Evolutionary conservation across 2,797 vertebrate genomes (phyloP), one percentile per base, ranked within the genome.

Genomic region (Sebastes oblongus): DNA sequence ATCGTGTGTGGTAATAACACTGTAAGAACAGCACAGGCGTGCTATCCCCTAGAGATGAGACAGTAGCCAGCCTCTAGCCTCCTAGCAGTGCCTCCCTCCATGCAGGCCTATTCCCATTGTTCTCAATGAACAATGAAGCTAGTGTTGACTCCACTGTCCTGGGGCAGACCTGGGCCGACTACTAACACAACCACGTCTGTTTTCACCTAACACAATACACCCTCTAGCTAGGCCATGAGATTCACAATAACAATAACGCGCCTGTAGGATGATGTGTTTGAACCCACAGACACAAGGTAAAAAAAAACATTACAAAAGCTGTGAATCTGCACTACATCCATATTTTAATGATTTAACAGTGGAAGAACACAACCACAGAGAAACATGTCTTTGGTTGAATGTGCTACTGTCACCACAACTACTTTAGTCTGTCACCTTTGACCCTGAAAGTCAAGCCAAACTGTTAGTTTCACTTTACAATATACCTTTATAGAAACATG

Each of bases 101-200:
- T 58, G 20, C 58, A 80, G 55, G 61, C 74, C 82, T 64, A 66
- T 73, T 83, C 70, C 84, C 79, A 92, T 93, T 95, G 94, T 93
- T 79, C 85, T 72, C 74, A 14, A n/a, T 22, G 50, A 82, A 94
- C 92, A 94, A 93, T 88, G 82, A 76, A 27, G 73, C 82, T 4
- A 81, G 84, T 93, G 92, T 94, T 88, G 81, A 88, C 72, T 72
- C 72, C 61, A 85, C 73, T 82, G 82, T 85, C 77, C 80, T 73
- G 62, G 54, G 71, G 39, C 84, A 85, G 77, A 88, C 77, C 78
- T 81, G 77, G 59, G 11, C 55, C 29, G 11, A 65, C 78, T 5
- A 75, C 64, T 22, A 68, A 85, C 86, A 91, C 83, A 85, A 66
- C 30, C 39, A 56, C 16, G 61, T 62, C 71, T 82, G 77, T 88